phyloP scores from a whole-genome alignment of 1,140 invertebrate genomes.

The Drosophila parvula region DNA sequence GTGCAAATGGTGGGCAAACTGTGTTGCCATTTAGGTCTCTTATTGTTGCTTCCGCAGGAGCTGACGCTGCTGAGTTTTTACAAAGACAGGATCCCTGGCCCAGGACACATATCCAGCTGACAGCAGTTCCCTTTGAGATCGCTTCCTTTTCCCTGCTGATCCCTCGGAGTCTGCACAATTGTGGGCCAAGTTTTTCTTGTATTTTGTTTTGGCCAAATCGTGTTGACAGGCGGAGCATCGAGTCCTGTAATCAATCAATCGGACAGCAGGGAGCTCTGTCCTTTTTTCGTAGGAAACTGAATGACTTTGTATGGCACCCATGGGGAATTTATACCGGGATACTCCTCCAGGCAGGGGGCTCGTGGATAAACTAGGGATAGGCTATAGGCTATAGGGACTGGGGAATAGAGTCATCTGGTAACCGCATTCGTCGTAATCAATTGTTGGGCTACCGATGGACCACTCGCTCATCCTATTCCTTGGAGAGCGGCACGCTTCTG shows the following conservation, averaged over 20 bases:
- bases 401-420: constrained; percentile 60
- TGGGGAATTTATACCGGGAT: constrained; percentile 58
- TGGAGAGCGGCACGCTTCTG: constrained; percentile 55
- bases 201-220: constrained; percentile 69
- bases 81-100: constrained; percentile 20
- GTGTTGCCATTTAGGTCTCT: constrained; percentile 55
- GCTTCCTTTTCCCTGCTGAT: background rate
- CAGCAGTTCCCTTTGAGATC: constrained; percentile 21
- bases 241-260: constrained; percentile 67
- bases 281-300: constrained; percentile 51
- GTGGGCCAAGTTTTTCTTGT: constrained; percentile 62
- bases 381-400: background rate
- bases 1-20: constrained; percentile 71
- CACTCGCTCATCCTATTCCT: constrained; percentile 45
- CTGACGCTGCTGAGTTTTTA: constrained; percentile 16
- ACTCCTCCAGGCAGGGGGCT: constrained; percentile 32
- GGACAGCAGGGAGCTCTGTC: constrained; percentile 11
- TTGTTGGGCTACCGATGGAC: constrained; percentile 59
- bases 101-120: constrained; percentile 36
- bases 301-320: constrained; percentile 60
- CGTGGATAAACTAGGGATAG: constrained; percentile 10
- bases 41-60: constrained; percentile 70
- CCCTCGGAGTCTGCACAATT: constrained; percentile 53
- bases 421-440: constrained; percentile 81
- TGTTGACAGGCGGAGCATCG: constrained; percentile 65